Conservation (phyloP, 2,113 vertebrate species). For the Protobothrops flavoviridis region DNA sequence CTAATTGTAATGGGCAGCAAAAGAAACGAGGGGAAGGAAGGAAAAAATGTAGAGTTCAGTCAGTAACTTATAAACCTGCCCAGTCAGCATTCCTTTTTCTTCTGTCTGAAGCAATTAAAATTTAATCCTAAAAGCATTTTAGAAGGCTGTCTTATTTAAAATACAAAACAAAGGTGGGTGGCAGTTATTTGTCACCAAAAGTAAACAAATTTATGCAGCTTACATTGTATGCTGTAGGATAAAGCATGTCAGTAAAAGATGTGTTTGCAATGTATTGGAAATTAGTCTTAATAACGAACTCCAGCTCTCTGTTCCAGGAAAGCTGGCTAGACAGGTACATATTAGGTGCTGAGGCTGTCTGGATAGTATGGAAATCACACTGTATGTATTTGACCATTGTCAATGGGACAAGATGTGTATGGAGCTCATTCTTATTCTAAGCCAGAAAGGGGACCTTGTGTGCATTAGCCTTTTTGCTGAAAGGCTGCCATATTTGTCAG, state of each 20-base stretch:
- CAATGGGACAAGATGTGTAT: slow-evolving; percentile 58
- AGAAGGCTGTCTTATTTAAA: slow-evolving; percentile 45
- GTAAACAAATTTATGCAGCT: slow-evolving; percentile 63
- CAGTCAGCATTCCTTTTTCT: accelerated
- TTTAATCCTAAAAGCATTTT: slow-evolving; percentile 54
- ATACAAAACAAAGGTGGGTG: slow-evolving; percentile 52
- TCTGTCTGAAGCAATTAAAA: slow-evolving; percentile 38
- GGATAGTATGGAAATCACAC: slow-evolving; percentile 71
- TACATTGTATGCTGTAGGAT: slow-evolving; percentile 56
- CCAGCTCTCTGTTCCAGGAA: slow-evolving; percentile 47
- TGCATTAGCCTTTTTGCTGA: slow-evolving; percentile 68
- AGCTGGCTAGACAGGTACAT: slow-evolving; percentile 74
- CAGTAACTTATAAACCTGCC: slow-evolving; percentile 16
- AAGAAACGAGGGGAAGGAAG: not conserved
- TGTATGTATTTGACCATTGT: slow-evolving; percentile 65
- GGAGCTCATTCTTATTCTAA: slow-evolving; percentile 71
- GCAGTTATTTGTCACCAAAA: slow-evolving; percentile 60
- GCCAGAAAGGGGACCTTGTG: slow-evolving; percentile 59
- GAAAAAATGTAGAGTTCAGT: slow-evolving; percentile 32
- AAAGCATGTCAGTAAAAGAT: slow-evolving; percentile 50
- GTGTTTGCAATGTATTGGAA: slow-evolving; percentile 58
- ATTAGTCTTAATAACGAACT: slow-evolving; percentile 62
- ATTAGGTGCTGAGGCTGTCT: slow-evolving; percentile 71
- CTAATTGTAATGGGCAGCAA: slow-evolving; percentile 16
- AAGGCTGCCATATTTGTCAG: slow-evolving; percentile 72